These are phyloP conservation scores for Archocentrus centrarchus DNA, from an alignment of 2,113 vertebrate species.

Conservation along the genomic window DNA sequence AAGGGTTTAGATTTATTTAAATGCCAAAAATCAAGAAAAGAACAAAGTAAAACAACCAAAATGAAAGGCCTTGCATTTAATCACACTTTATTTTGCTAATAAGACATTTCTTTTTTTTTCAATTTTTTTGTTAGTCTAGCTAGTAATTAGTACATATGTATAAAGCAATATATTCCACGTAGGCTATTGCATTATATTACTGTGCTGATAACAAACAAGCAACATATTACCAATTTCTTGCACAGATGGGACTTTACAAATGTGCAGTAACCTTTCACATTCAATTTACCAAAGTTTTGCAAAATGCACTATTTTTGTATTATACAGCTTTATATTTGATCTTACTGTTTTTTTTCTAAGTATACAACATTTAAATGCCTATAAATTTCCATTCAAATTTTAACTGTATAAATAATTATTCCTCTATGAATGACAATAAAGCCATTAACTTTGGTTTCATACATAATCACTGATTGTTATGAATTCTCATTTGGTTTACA, in stretches of 20 bases:
- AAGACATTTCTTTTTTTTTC: too few relatives aligned
- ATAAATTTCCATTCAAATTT: background rate
- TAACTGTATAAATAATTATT: background rate
- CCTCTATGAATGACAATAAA: background rate
- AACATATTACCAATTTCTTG: background rate
- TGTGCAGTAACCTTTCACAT: background rate
- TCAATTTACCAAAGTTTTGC: background rate
- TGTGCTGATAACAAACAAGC: background rate
- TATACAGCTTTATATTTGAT: background rate
- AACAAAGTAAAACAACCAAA: background rate
- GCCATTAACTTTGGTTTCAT: too few relatives aligned
- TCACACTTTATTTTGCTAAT: background rate
- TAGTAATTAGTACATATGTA: background rate
- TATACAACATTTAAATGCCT: background rate
- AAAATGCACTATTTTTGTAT: background rate
- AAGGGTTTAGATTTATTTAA: slow-evolving; percentile 41
- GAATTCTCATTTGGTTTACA: background rate
- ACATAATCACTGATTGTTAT: background rate
- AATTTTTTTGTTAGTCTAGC: background rate
- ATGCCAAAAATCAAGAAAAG: slow-evolving; percentile 14
- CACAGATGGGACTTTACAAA: background rate
- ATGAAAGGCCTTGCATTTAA: background rate
- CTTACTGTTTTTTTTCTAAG: background rate
- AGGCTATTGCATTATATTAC: background rate
- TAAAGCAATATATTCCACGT: background rate